phyloP scores from a whole-genome alignment of 2,888 invertebrate genomes.

The Apodemia zela region DNA sequence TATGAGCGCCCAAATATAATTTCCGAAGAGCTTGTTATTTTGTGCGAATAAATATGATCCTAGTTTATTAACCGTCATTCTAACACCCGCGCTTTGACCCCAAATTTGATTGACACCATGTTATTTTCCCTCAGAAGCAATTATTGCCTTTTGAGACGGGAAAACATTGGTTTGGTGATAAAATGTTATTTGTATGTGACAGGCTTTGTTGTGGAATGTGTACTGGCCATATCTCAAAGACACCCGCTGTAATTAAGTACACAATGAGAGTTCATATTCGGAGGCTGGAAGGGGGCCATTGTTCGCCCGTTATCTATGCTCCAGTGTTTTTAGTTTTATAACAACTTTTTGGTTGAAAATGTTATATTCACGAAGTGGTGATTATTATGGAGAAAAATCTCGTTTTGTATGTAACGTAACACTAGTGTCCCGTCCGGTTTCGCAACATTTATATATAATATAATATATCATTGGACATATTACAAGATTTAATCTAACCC shows the following conservation, averaged over 20 bases:
- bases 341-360: slow-evolving; percentile 9
- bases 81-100: slow-evolving; percentile 12
- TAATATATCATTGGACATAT: too few species aligned
- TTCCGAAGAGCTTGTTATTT: slow-evolving; percentile 14
- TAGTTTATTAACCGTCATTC: slow-evolving; percentile 11
- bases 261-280: slow-evolving; percentile 75
- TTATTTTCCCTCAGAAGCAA: slow-evolving; percentile 15
- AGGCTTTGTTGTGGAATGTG: slow-evolving; percentile 61
- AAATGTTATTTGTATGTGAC: slow-evolving; percentile 72
- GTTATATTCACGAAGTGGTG: slow-evolving; percentile 6
- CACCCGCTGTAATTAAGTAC: slow-evolving; percentile 72
- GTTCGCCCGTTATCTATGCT: slow-evolving; percentile 58
- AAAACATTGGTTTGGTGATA: slow-evolving; percentile 57
- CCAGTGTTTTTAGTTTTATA: slow-evolving; percentile 55
- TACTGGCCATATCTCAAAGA: slow-evolving; percentile 48
- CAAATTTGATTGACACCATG: slow-evolving; percentile 10
- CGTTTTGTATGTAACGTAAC: neutral
- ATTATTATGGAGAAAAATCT: slow-evolving; percentile 4
- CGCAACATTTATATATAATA: too few species aligned
- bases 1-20: slow-evolving; percentile 9
- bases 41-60: slow-evolving; percentile 13
- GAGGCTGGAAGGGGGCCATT: slow-evolving; percentile 47
- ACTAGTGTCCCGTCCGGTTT: too few species aligned
- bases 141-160: slow-evolving; percentile 50
- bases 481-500: too few species aligned